Conservation (phyloP, 2,113 vertebrate species). For the Oreocharis arfaki region DNA sequence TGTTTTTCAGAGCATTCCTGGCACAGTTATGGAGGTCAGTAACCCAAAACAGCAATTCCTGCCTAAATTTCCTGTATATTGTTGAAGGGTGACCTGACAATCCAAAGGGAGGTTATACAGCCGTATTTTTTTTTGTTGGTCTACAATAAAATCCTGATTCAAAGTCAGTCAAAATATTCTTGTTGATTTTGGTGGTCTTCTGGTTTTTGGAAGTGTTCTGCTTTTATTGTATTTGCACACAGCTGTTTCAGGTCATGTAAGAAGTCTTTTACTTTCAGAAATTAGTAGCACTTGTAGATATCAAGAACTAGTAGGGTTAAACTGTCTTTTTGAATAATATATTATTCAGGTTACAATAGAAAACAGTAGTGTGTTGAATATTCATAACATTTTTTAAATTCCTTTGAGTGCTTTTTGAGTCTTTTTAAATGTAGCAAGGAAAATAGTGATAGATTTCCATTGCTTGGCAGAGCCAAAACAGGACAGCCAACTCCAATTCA, state of each 20-base stretch:
- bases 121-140: background rate
- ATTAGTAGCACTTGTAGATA: background rate
- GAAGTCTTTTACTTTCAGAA: background rate
- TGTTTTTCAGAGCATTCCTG: background rate
- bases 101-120: background rate
- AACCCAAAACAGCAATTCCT: background rate
- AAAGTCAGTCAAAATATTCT: background rate
- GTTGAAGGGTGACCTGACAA: background rate
- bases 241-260: background rate
- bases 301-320: background rate
- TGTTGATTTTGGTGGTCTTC: background rate
- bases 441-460: background rate
- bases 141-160: background rate
- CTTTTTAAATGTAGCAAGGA: background rate
- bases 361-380: background rate
- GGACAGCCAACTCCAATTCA: background rate
- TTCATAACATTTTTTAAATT: background rate
- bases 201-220: background rate
- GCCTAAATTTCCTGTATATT: rapidly evolving
- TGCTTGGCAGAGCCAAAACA: background rate
- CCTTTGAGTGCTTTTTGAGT: background rate
- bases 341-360: background rate
- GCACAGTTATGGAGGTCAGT: background rate
- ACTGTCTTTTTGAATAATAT: background rate
- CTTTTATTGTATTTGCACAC: background rate